phyloP scores from a whole-genome alignment of 2,888 invertebrate species.

The Cryptocephalus primarius region DNA sequence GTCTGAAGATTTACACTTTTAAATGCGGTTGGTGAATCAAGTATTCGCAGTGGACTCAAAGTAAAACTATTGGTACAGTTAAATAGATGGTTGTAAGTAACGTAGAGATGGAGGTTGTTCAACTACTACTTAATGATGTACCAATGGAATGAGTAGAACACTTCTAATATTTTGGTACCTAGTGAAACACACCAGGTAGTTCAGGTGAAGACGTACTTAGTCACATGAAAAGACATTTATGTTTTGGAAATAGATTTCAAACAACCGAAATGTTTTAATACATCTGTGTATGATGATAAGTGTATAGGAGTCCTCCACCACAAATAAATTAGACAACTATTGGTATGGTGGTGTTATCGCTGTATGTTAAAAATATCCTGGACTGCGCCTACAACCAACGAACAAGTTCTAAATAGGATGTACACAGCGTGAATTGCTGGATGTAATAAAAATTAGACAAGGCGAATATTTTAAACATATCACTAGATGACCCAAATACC shows the following conservation, averaged over 20 bases:
- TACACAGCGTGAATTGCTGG: too few relatives aligned
- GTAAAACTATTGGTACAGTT: not conserved
- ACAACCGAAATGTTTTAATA: not conserved
- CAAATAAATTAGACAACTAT: not conserved
- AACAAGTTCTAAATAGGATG: too few relatives aligned
- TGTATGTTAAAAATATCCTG: not conserved
- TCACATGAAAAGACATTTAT: not conserved
- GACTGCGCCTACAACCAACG: too few relatives aligned
- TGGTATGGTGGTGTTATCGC: not conserved
- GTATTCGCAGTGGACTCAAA: not conserved
- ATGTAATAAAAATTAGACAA: too few relatives aligned
- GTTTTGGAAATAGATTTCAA: not conserved
- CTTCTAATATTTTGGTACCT: not conserved
- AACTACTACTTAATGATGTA: not conserved
- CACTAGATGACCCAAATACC: not conserved
- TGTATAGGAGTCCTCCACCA: not conserved
- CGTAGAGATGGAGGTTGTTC: not conserved
- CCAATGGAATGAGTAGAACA: not conserved
- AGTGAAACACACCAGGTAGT: not conserved
- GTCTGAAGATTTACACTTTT: not conserved
- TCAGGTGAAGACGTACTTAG: too few relatives aligned
- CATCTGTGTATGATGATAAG: not conserved
- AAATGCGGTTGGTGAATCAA: not conserved
- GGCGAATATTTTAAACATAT: too few relatives aligned
- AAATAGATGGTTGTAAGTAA: not conserved